These are phyloP conservation scores for Drosophila bipectinata DNA, from an alignment of 1,140 invertebrate genomes.

Conservation along the genomic window DNA sequence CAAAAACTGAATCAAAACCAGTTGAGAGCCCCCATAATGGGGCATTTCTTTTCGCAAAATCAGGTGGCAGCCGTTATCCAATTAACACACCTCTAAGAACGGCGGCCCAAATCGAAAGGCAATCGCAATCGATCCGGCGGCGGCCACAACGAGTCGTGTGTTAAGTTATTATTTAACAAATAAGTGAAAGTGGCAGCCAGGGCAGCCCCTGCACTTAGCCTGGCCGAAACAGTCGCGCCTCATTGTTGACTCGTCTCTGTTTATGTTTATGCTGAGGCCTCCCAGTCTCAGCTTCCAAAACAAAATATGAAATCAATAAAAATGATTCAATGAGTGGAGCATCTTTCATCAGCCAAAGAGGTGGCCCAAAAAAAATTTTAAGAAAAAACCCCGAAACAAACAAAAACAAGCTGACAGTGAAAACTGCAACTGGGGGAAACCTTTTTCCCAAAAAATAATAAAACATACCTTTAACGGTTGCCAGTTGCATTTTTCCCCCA, in stretches of 20 bases:
- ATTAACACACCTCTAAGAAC: slow-evolving; percentile 54
- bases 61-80: slow-evolving; percentile 12
- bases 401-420: slow-evolving; percentile 25
- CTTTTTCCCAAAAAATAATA: slow-evolving; percentile 14
- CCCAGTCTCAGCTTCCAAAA: slow-evolving; percentile 31
- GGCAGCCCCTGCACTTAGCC: slow-evolving; percentile 67
- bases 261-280: slow-evolving; percentile 60
- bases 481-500: slow-evolving; percentile 40
- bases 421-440: slow-evolving; percentile 51
- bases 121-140: slow-evolving; percentile 16
- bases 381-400: slow-evolving; percentile 27
- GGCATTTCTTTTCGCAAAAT: slow-evolving; percentile 36
- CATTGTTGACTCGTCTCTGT: slow-evolving; percentile 71
- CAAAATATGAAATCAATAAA: slow-evolving; percentile 79
- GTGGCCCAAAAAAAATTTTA: slow-evolving; percentile 27
- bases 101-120: slow-evolving; percentile 25
- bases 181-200: slow-evolving; percentile 67
- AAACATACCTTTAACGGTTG: slow-evolving; percentile 8
- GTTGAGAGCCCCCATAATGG: slow-evolving; percentile 18
- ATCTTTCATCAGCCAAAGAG: slow-evolving; percentile 73
- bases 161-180: slow-evolving; percentile 81
- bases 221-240: slow-evolving; percentile 57
- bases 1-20: slow-evolving; percentile 15
- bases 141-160: slow-evolving; percentile 21
- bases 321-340: slow-evolving; percentile 74